Conservation (phyloP, 2,113 vertebrate genomes). For the Chloropsis cyanopogon region DNA sequence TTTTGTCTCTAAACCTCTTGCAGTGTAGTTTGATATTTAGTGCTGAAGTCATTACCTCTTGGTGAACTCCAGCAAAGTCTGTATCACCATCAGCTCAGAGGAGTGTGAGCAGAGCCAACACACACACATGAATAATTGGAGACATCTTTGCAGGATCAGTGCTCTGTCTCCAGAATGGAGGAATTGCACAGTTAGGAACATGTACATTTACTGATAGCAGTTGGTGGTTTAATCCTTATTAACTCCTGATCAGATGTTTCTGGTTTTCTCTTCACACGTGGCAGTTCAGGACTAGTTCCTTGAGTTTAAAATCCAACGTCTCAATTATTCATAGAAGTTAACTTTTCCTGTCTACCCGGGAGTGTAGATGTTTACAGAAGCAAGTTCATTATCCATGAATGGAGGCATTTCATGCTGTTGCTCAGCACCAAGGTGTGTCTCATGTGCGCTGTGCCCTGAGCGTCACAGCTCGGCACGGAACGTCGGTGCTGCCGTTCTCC, state of each 20-base stretch:
- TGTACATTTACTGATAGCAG: not conserved
- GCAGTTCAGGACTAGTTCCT: not conserved
- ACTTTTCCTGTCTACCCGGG: not conserved
- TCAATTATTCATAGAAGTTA: not conserved
- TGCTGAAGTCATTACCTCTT: not conserved
- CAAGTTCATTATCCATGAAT: not conserved
- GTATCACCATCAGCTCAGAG: not conserved
- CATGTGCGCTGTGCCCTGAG: not conserved
- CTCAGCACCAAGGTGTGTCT: not conserved
- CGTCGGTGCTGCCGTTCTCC: not conserved
- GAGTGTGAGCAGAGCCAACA: not conserved
- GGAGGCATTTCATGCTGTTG: not conserved
- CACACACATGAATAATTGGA: fast-evolving
- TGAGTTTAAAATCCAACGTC: not conserved
- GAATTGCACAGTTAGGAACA: not conserved
- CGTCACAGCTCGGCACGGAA: too few species aligned
- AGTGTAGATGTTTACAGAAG: not conserved
- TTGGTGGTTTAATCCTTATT: not conserved
- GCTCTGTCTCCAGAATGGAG: not conserved
- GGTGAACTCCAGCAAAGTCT: not conserved
- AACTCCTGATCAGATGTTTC: not conserved
- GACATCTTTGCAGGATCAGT: not conserved
- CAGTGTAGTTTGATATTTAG: not conserved
- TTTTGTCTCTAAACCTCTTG: not conserved
- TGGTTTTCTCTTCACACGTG: not conserved